Conservation (phyloP, 2,888 invertebrate species). For the Pandemis corylana region DNA sequence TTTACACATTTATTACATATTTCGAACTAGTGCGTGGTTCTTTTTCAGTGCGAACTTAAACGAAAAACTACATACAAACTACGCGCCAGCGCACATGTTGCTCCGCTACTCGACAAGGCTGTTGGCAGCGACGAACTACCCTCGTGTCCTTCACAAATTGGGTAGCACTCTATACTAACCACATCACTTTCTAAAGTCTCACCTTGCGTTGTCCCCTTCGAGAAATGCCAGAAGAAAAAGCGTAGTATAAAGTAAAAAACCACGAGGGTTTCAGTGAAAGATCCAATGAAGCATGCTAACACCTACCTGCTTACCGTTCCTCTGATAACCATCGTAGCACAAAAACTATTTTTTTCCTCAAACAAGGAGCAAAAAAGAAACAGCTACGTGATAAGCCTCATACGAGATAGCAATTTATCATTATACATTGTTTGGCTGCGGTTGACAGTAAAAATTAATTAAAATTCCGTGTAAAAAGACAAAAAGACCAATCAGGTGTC, state of each 20-base stretch:
- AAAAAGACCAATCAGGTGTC: constrained; percentile 78
- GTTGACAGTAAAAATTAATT: constrained; percentile 83
- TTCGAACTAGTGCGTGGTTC: no score
- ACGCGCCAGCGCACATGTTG: no score
- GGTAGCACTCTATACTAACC: no score
- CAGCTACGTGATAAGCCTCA: constrained; percentile 30
- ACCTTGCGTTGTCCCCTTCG: no score
- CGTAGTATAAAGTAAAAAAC: background rate
- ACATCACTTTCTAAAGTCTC: no score
- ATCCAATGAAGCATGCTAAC: constrained; percentile 18
- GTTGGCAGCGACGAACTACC: no score
- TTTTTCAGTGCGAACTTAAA: no score
- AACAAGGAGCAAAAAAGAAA: constrained; percentile 29
- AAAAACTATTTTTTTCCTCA: constrained; percentile 37
- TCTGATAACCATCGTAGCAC: constrained; percentile 34
- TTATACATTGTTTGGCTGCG: constrained; percentile 76
- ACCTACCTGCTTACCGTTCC: constrained; percentile 34
- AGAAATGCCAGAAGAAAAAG: background rate
- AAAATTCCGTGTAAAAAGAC: constrained; percentile 78
- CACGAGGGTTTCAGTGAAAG: background rate
- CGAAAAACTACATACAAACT: no score
- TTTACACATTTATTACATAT: no score
- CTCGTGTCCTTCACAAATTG: no score
- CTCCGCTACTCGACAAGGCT: no score
- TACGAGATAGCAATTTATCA: constrained; percentile 75